Evolutionary conservation across 1,140 invertebrate genomes (phyloP), one percentile per base, ranked within the genome.

Genomic region (Drosophila jambulina): DNA sequence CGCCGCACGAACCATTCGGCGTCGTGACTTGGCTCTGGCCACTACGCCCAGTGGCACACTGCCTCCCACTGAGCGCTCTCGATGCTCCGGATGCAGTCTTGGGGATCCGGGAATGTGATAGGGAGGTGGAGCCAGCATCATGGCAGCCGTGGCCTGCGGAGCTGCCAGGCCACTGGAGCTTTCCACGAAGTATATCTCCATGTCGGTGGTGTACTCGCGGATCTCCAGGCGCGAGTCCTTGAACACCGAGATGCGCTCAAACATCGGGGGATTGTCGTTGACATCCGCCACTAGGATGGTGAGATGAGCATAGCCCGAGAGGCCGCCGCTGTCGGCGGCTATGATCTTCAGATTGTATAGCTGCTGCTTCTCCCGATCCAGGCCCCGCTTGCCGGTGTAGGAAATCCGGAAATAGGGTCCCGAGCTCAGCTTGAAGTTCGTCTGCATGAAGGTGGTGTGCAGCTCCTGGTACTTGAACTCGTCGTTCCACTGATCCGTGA

Each of bases 191-290:
- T 94, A 94, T 68, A 94, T 94, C 86, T 94, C 94, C 85, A 94
- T 94, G 29, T 94, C 93, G 32, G 92, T 92, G 42, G 94, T 94
- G 42, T 94, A 93, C 83, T 95, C 94, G 7, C 95, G 86, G n/a
- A 96, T 94, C 42, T 95, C 95, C 43, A 96, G 93, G 2, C 94
- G 95, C 82, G 95, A 94, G 60, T 95, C 94, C 10, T 95, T 93
- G 4, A 95, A 95, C 43, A 96, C 94, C 21, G 95, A 94, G 83
- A 96, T 95, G 78, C 96, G 95, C 65, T 94, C 94, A 72, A 95
- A 96, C 51, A 94, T 94, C 0, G 97, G 97, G 0, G 94, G 78
- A 93, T 98, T 97, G 91, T 98, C 97, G 88, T 98, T 98, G 67
- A 96, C 95, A 93, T 98, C 97, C 8, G 95, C 93, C 15, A 98